Conservation (phyloP, 2,888 invertebrate genomes). For the Drosophila sordidula region DNA sequence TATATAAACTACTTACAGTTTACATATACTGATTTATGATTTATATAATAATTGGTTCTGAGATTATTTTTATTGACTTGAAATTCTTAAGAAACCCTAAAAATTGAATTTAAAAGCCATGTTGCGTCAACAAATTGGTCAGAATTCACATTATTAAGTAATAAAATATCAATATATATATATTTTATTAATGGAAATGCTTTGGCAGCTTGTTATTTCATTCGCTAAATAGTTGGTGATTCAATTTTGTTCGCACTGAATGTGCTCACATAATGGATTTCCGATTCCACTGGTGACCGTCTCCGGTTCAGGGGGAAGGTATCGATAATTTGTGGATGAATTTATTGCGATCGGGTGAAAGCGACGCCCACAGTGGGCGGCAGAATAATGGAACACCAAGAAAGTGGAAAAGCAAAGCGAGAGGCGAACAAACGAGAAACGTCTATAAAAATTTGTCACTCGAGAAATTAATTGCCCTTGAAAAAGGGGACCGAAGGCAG, state of each 20-base stretch:
- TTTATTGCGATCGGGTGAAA: conserved; percentile 74
- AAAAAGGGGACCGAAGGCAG: conserved; percentile 56
- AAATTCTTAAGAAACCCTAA: conserved; percentile 1
- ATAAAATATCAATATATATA: not conserved
- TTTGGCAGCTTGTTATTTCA: not conserved
- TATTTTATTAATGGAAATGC: not conserved
- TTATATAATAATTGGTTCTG: not conserved
- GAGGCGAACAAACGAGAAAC: conserved; percentile 38
- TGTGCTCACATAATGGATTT: conserved; percentile 51
- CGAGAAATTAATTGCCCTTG: conserved; percentile 85
- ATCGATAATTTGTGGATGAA: conserved; percentile 78
- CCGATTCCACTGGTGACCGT: conserved; percentile 28
- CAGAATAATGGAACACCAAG: conserved; percentile 50
- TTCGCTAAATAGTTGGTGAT: conserved; percentile 43
- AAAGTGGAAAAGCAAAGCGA: conserved; percentile 25
- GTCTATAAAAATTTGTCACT: conserved; percentile 84
- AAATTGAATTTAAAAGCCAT: not conserved
- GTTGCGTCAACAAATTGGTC: not conserved
- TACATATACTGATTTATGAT: no score
- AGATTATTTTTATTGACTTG: conserved; percentile 11
- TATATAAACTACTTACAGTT: no score
- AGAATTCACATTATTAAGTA: not conserved
- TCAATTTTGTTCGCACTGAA: conserved; percentile 53
- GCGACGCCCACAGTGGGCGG: conserved; percentile 61
- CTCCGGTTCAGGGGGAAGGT: conserved; percentile 23